Evolutionary conservation across 2,888 invertebrate genomes (phyloP), one percentile per base, ranked within the genome.

Genomic region (Volucella inanis): DNA sequence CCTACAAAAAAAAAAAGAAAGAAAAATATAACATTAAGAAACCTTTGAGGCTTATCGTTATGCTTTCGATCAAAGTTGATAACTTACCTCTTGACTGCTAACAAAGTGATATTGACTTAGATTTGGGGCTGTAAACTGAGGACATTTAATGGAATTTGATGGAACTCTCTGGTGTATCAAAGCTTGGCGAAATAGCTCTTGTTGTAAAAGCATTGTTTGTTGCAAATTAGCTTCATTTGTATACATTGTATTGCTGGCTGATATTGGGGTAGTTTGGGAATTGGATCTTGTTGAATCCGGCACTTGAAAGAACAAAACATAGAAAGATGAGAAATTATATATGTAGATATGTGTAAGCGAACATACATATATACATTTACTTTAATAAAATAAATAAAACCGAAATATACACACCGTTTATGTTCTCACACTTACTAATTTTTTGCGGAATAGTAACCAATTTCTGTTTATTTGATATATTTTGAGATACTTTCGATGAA

Each of bases 121-220:
- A 89, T 93, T 94, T 9, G 94, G 94, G 0, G 94, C 93, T 59
- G 93, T 93, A 87, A 94, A 94, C 88, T 89, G 91, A 80, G 91
- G 88, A 41, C 89, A 88, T 15, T 80, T 82, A 39, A 77, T 64
- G 6, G 76, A 84, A 57, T 14, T 87, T 74, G 62, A 89, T 88
- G 57, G 75, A 12, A 78, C 72, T 65, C 50, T 82, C 87, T 18
- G 90, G 89, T 55, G 89, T 43, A 91, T 92, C 9, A 93, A 88
- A 4, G 93, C 93, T 89, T 94, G 93, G 57, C 93, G 92, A 88
- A 94, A 93, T 43, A 94, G 91, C 89, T 95, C 94, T 88, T 95
- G 95, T 89, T 95, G 95, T 43, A 95, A 91, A 83, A 94, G 91
- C 90, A 95, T 95, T 4, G 95, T 95, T 89, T 95, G 94, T 87